Percentiles rank a stretch among this genome's conserved stretches.
Conservation (phyloP, 2,797 vertebrate species). For the Chaenodraco wilsoni region DNA sequence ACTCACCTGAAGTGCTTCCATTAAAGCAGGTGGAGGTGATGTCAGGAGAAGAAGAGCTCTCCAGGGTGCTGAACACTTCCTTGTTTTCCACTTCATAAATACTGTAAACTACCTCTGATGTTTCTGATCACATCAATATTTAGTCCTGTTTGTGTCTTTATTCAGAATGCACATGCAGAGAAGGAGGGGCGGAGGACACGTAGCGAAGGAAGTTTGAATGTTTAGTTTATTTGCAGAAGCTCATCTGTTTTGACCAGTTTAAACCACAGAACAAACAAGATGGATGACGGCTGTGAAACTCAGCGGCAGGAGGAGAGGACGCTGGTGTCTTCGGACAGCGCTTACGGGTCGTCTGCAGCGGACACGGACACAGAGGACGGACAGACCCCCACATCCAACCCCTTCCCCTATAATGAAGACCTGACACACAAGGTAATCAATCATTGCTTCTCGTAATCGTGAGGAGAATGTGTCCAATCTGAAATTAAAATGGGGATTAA, state of each 20-base stretch:
- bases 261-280: background rate
- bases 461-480: background rate
- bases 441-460: background rate
- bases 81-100: constrained; percentile 58
- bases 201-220: background rate
- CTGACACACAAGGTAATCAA: constrained; percentile 74
- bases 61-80: constrained; percentile 58
- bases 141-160: constrained; percentile 13
- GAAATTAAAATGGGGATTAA: background rate
- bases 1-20: too few relatives aligned
- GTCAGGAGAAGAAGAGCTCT: constrained; percentile 41
- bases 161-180: constrained; percentile 7
- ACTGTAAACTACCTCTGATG: constrained; percentile 34
- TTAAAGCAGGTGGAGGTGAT: constrained; percentile 13
- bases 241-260: background rate
- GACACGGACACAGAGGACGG: constrained; percentile 70
- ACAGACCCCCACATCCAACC: constrained; percentile 41
- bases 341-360: constrained; percentile 64
- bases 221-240: constrained; percentile 13
- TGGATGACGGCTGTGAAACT: constrained; percentile 40
- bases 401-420: constrained; percentile 70
- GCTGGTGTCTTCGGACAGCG: constrained; percentile 60
- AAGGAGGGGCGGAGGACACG: background rate
- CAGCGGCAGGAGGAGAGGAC: constrained; percentile 22
- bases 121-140: constrained; percentile 49